Percentiles rank a stretch among this genome's conserved stretches.
phyloP scores from a whole-genome alignment of 2,888 invertebrate species.

The Drosophila conformis region DNA sequence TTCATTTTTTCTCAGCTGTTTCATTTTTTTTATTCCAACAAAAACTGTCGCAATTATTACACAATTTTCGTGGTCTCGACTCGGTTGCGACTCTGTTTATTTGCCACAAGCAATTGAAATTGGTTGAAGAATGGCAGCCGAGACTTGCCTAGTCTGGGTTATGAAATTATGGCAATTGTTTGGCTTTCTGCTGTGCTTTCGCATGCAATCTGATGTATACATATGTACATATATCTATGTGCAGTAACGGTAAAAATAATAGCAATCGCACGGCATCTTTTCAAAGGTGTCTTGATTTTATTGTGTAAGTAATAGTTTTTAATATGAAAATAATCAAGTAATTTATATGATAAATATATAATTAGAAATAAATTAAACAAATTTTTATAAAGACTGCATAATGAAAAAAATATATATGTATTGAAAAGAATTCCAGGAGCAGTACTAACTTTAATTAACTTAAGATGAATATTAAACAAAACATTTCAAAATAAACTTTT shows the following conservation, averaged over 20 bases:
- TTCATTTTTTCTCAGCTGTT: conserved; percentile 4
- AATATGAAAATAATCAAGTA: background rate
- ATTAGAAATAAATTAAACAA: too few relatives aligned
- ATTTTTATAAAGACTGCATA: too few relatives aligned
- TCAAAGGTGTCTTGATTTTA: background rate
- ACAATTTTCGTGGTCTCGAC: conserved; percentile 57
- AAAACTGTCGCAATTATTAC: conserved; percentile 71
- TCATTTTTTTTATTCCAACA: conserved; percentile 29
- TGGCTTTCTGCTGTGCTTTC: conserved; percentile 40
- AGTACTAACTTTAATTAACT: background rate
- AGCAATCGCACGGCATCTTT: background rate
- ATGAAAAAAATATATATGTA: background rate
- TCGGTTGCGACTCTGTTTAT: conserved; percentile 27
- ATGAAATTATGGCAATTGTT: conserved; percentile 74
- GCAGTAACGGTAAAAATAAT: background rate
- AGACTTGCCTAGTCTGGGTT: conserved; percentile 60
- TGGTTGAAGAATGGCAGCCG: conserved; percentile 60
- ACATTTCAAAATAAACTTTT: background rate
- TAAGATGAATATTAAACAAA: background rate
- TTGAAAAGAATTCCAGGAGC: background rate
- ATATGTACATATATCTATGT: background rate
- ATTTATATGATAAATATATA: background rate
- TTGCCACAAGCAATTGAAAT: conserved; percentile 61
- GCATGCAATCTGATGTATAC: conserved; percentile 40
- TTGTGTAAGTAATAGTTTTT: background rate